These are phyloP conservation scores for Sorex fumeus DNA, from an alignment of 2,113 vertebrate genomes.

Conservation along the genomic window DNA sequence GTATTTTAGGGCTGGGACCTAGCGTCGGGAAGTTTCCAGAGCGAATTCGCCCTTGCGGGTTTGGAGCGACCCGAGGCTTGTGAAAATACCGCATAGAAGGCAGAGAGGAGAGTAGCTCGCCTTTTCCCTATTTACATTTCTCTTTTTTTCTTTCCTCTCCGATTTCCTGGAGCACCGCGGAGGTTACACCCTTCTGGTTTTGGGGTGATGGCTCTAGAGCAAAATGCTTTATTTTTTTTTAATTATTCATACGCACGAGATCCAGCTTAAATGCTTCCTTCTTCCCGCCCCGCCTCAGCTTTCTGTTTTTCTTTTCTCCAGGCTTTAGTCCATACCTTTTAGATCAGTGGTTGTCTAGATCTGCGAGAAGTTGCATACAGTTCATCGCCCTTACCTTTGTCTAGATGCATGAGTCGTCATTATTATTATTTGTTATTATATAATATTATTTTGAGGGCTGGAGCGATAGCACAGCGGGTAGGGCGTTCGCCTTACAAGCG, in stretches of 20 bases:
- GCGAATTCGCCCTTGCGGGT: not conserved
- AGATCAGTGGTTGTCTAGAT: not conserved
- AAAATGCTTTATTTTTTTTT: not conserved
- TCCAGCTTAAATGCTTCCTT: not conserved
- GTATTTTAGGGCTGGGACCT: not conserved
- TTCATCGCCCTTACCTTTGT: not conserved
- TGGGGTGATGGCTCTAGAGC: not conserved
- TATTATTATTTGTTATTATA: too few species aligned
- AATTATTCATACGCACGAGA: not conserved
- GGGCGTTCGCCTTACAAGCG: too few species aligned
- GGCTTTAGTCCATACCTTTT: not conserved
- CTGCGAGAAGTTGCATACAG: not conserved
- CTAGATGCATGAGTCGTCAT: too few species aligned
- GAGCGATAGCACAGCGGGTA: too few species aligned
- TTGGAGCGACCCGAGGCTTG: not conserved
- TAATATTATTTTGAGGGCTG: too few species aligned
- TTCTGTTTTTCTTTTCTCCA: not conserved
- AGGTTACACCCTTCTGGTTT: not conserved
- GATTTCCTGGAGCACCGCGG: not conserved
- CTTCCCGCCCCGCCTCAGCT: not conserved
- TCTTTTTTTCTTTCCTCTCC: not conserved
- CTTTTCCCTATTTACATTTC: not conserved
- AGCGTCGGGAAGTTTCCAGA: not conserved
- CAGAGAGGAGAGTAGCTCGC: not conserved
- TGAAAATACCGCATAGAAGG: not conserved